Base-by-base conservation (phyloP, 2,113 vertebrate genomes). In the Apaloderma vittatum region DNA sequence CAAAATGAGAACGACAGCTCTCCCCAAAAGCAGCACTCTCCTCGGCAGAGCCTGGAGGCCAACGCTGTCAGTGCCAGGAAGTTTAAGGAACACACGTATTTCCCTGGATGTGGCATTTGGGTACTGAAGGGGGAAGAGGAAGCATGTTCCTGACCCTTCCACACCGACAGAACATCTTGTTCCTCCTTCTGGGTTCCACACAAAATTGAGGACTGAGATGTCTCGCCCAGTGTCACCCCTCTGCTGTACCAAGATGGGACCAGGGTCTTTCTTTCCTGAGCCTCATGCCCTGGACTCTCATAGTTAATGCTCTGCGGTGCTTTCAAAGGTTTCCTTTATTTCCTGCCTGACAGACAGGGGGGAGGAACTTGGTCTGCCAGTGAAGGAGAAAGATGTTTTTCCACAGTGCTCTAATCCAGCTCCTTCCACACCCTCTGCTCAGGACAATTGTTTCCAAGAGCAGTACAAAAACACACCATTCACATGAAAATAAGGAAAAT, bases 281-380 rank as follows among this genome's bases (percentile, higher is more conserved):
- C 27, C 8, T 48, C 3, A 1, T 66, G 40, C 22, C 34, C 75
- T 71, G 93, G 36, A 9, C 59, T 92, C 32, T 29, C 87, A 51
- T 2, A 63, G 79, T 95, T 86, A 86, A 93, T 5, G 11, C 72
- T 92, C 59, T 7, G 9, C 10, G 21, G 59, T 48, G 11, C 54
- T 93, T 90, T 92, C 88, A 93, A 91, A 95, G 87, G 76, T 83
- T 97, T 95, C 90, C 77, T 86, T n/a, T 23, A 34, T 84, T 94
- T 95, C 88, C 95, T 94, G 82, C 51, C 79, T 55, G 79, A 51
- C 79, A 92, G 82, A 73, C 23, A 3, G 3, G 37, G 32, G 62
- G 75, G 49, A 80, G 88, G 93, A 80, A 57, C 36, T 88, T 48
- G 72, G 81, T 87, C 68, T 94, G 54, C 57, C n/a, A 74, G 63